These are phyloP conservation scores for Pristionchus japonicus DNA, from an alignment of 2,888 invertebrate species.

Conservation along the genomic window DNA sequence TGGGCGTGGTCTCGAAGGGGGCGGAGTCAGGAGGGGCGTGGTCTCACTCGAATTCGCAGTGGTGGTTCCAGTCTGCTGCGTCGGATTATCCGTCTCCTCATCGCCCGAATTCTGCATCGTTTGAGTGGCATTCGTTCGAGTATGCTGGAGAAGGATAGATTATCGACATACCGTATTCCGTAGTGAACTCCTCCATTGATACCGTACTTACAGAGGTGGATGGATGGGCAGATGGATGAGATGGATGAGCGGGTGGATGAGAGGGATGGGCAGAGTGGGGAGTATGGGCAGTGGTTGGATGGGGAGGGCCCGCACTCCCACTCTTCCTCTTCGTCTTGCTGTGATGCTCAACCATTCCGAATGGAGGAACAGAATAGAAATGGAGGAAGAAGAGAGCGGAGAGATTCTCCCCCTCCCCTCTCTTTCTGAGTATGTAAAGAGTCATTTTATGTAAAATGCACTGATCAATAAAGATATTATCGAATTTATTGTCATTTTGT, in stretches of 20 bases:
- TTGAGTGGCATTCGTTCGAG: slow-evolving; percentile 7
- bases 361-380: neutral
- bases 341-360: slow-evolving; percentile 8
- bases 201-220: neutral
- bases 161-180: neutral
- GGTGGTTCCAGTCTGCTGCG: neutral
- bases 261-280: no score
- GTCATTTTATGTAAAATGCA: neutral
- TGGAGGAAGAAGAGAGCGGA: neutral
- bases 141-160: neutral
- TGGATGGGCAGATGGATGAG: neutral
- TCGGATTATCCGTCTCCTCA: slow-evolving; percentile 24
- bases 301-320: neutral
- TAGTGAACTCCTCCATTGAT: neutral
- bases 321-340: slow-evolving; percentile 28
- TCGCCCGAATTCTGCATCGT: slow-evolving; percentile 9
- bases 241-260: no score
- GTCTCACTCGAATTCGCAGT: neutral
- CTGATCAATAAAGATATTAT: neutral
- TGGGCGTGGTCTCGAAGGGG: neutral
- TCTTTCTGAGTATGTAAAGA: neutral
- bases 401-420: neutral
- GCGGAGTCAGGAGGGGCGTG: neutral
- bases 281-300: no score
- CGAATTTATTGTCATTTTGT: neutral